phyloP scores from a whole-genome alignment of 2,113 vertebrate genomes.

The Misgurnus anguillicaudatus region DNA sequence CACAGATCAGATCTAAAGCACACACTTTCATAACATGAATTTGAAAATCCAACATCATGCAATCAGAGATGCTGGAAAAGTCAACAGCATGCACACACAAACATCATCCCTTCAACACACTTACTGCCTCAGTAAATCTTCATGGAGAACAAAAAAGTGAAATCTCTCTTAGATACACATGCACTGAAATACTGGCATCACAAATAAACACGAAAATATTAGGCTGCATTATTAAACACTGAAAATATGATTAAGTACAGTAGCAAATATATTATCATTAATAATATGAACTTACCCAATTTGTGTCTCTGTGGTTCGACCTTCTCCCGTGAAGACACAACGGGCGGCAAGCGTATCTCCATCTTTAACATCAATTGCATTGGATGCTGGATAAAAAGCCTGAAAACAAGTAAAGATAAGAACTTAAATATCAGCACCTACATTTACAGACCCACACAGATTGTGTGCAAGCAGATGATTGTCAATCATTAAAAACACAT shows the following conservation, averaged over 20 bases:
- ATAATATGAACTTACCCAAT: slow-evolving; percentile 82
- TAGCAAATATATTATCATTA: background rate
- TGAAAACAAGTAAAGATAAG: slow-evolving; percentile 60
- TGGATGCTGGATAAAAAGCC: slow-evolving; percentile 91
- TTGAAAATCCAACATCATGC: slow-evolving; percentile 26
- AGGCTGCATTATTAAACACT: background rate
- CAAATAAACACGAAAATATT: background rate
- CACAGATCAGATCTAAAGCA: slow-evolving; percentile 35
- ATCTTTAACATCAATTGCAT: slow-evolving; percentile 78
- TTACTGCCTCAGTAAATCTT: slow-evolving; percentile 32
- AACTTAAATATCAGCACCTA: background rate
- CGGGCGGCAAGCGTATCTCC: slow-evolving; percentile 89
- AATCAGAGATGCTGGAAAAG: background rate
- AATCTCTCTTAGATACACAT: background rate
- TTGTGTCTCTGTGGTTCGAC: slow-evolving; percentile 81
- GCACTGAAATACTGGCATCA: slow-evolving; percentile 3
- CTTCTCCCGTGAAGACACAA: slow-evolving; percentile 93
- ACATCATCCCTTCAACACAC: slow-evolving; percentile 25
- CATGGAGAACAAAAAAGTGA: background rate
- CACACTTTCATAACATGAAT: slow-evolving; percentile 8
- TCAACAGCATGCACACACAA: slow-evolving; percentile 12
- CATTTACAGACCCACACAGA: too few relatives aligned
- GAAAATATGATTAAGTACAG: background rate
- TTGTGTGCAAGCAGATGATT: too few relatives aligned
- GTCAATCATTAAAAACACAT: too few relatives aligned